phyloP scores from a whole-genome alignment of 1,140 invertebrate genomes.

The Rhizoglyphus robini region DNA sequence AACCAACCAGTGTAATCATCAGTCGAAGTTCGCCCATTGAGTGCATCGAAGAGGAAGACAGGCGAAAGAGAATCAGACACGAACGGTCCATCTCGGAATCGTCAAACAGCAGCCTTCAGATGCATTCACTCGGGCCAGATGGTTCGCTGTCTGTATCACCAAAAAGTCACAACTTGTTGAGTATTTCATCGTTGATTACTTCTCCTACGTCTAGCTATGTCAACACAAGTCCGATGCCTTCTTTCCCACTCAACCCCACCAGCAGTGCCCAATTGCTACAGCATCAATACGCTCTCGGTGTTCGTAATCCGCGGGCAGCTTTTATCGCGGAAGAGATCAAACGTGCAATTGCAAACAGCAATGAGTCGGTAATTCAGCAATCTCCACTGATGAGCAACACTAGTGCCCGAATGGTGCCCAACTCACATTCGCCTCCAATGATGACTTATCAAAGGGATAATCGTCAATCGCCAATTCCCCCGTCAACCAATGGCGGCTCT shows the following conservation, averaged over 20 bases:
- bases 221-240: not conserved
- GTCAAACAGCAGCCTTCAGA: not conserved
- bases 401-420: not conserved
- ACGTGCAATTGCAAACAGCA: not conserved
- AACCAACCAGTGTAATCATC: slow-evolving; percentile 16
- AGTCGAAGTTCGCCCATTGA: not conserved
- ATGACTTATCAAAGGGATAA: not conserved
- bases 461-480: not conserved
- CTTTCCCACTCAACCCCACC: not conserved
- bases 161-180: no score
- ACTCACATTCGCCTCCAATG: not conserved
- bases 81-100: slow-evolving; percentile 3
- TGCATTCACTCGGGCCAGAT: no score
- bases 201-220: not conserved
- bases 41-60: not conserved
- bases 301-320: not conserved
- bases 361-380: not conserved
- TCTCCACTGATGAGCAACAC: not conserved
- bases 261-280: not conserved
- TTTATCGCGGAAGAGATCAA: slow-evolving; percentile 4
- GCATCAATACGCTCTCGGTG: not conserved
- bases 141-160: no score
- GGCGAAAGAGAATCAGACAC: not conserved
- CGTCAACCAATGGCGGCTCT: not conserved
- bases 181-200: no score